Base-by-base conservation (phyloP, 92 coral and sea anemone genomes). In the Bergia sp. region DNA sequence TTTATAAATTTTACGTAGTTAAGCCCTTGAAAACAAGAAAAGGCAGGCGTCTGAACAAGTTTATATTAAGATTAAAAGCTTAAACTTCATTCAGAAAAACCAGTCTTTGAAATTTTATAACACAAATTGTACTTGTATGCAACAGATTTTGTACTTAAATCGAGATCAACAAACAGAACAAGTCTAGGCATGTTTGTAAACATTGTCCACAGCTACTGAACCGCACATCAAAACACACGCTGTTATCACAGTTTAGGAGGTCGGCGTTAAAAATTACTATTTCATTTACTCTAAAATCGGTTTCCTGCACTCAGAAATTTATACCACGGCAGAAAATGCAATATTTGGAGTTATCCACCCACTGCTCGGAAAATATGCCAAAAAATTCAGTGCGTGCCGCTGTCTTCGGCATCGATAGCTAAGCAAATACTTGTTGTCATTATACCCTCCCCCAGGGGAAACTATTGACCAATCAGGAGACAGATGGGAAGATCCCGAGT, bases 401-500 rank as follows among this genome's bases (percentile, higher is more conserved):
- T 5, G n/a, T 20, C n/a, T 61, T 61, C 67, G 67, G 18, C 69
- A 61, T 16, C n/a, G 69, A 61, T 16, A 61, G 42, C 42, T 40
- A 4, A 76, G 79, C 79, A 76, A 73, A 76, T 76, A 76, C 50
- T 76, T 61, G 67, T 61, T 61, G 69, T 61, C 69, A 61, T 57
- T 84, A 71, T 43, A 45, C 87, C 87, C 87, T 71, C 87, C 87
- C 87, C 79, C 87, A 84, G 79, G 79, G 77, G 42, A 18, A 36
- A 49, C 36, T 84, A 2, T 84, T 9, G 74, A 71, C 87, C 87
- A 84, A 84, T 84, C 87, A 84, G 87, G 79, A 45, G 87, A 37
- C 78, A 44, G 66, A 69, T 69, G 79, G 87, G 79, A 84, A 84
- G 87, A 72, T 71, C 87, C 87, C 79, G 77, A 84, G 87, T 69